These are phyloP conservation scores for Pseudochromis fuscus DNA, from an alignment of 2,797 vertebrate genomes.

Conservation along the genomic window DNA sequence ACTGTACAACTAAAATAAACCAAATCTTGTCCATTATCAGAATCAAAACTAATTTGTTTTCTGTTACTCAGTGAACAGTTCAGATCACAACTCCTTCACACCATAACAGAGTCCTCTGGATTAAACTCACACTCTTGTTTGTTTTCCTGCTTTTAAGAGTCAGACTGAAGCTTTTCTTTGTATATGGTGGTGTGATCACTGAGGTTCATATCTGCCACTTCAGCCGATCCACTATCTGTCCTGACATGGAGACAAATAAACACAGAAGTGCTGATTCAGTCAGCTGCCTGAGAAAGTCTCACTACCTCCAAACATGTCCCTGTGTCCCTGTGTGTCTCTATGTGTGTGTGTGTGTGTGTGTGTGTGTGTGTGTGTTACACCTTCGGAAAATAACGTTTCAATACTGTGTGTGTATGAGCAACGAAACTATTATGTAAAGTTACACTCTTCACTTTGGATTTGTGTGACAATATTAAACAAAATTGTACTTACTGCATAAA, in stretches of 20 bases:
- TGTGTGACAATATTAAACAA: no score
- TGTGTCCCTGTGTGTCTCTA: not conserved
- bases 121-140: no score
- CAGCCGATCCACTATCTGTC: conserved; percentile 62
- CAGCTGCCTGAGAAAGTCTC: conserved; percentile 27
- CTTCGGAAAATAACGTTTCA: not conserved
- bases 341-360: not conserved
- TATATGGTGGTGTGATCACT: conserved; percentile 30
- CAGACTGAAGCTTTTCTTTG: conserved; percentile 1
- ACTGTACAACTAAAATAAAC: not conserved
- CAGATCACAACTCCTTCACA: not conserved
- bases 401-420: not conserved
- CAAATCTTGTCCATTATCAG: not conserved
- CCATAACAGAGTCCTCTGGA: no score
- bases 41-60: not conserved
- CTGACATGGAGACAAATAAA: conserved; percentile 50
- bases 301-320: not conserved
- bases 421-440: not conserved
- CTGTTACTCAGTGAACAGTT: not conserved
- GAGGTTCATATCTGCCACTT: conserved; percentile 43
- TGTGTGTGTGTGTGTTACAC: not conserved
- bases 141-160: no score
- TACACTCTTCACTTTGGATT: no score
- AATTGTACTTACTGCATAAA: not conserved
- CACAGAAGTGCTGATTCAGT: conserved; percentile 59